Evolutionary conservation across 2,797 vertebrate species (phyloP).

Genomic region (Syngnathus rostellatus): DNA sequence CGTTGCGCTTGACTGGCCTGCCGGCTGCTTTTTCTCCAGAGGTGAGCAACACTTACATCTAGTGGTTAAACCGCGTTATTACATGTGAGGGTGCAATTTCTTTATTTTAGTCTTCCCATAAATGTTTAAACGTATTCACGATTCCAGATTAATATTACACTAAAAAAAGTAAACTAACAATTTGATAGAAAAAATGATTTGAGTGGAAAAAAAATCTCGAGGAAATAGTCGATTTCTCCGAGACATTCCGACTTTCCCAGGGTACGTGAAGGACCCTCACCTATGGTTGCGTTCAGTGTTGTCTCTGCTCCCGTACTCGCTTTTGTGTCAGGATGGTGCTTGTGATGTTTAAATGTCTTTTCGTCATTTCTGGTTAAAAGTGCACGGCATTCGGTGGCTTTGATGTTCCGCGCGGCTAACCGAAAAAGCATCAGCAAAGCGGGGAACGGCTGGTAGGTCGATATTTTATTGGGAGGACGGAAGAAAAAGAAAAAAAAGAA

Average conservation of each 20-base stretch:
- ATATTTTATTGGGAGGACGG: slow-evolving; percentile 11
- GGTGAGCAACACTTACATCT: slow-evolving; percentile 15
- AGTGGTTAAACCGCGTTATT: slow-evolving; percentile 17
- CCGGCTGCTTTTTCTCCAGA: neutral
- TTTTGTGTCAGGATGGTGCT: slow-evolving; percentile 64
- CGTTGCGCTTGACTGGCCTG: neutral
- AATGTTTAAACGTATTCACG: neutral
- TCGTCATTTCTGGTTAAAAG: slow-evolving; percentile 64
- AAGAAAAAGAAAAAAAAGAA: slow-evolving; percentile 8
- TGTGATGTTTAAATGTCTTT: slow-evolving; percentile 39
- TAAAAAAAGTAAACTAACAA: too few relatives aligned
- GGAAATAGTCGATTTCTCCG: neutral
- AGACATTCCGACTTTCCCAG: neutral
- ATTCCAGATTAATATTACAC: neutral
- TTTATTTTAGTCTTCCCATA: neutral
- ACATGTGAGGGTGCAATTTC: neutral
- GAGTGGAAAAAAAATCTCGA: neutral
- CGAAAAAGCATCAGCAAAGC: slow-evolving; percentile 75
- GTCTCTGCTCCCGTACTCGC: slow-evolving; percentile 35
- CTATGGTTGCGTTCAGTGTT: slow-evolving; percentile 17
- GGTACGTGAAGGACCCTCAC: slow-evolving; percentile 26
- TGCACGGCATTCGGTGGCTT: slow-evolving; percentile 59
- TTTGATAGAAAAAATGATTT: too few relatives aligned
- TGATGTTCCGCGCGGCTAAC: slow-evolving; percentile 76
- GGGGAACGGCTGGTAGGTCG: slow-evolving; percentile 75